phyloP scores from a whole-genome alignment of 2,888 invertebrate species.

The Chalcosyrphus nemorum region DNA sequence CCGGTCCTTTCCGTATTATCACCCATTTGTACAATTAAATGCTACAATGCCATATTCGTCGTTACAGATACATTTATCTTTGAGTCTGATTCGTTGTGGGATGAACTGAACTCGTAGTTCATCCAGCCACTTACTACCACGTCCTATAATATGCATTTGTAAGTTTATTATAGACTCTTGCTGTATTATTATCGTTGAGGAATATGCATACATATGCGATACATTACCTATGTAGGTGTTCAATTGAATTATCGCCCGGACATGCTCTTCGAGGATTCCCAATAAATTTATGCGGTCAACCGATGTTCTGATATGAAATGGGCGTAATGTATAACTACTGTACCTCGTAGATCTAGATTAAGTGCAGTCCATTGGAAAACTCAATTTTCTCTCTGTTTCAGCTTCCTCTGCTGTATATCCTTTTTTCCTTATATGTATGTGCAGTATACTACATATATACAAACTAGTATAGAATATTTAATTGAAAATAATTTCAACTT shows the following conservation, averaged over 20 bases:
- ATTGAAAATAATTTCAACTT: conserved; percentile 71
- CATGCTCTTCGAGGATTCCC: conserved; percentile 66
- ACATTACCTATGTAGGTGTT: conserved; percentile 54
- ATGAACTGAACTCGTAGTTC: background rate
- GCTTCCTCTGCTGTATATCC: background rate
- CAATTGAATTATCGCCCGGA: conserved; percentile 69
- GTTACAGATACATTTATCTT: conserved; percentile 38
- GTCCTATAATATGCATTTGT: conserved; percentile 58
- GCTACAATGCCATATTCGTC: conserved; percentile 50
- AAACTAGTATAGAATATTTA: conserved; percentile 52
- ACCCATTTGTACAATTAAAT: conserved; percentile 69
- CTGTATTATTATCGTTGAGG: conserved; percentile 25
- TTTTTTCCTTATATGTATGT: background rate
- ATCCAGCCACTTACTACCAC: background rate
- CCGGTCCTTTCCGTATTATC: conserved; percentile 57
- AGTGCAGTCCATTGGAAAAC: conserved; percentile 70
- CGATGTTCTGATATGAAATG: conserved; percentile 52
- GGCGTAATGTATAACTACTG: conserved; percentile 11
- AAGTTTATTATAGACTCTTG: no score
- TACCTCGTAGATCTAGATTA: conserved; percentile 31
- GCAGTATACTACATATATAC: background rate
- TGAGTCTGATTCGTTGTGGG: background rate
- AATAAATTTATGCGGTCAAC: conserved; percentile 71
- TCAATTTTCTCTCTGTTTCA: conserved; percentile 54
- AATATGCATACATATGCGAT: background rate